Evolutionary conservation across 2,113 vertebrate genomes (phyloP), one percentile per base, ranked within the genome.

Genomic region (Lutjanus erythropterus): DNA sequence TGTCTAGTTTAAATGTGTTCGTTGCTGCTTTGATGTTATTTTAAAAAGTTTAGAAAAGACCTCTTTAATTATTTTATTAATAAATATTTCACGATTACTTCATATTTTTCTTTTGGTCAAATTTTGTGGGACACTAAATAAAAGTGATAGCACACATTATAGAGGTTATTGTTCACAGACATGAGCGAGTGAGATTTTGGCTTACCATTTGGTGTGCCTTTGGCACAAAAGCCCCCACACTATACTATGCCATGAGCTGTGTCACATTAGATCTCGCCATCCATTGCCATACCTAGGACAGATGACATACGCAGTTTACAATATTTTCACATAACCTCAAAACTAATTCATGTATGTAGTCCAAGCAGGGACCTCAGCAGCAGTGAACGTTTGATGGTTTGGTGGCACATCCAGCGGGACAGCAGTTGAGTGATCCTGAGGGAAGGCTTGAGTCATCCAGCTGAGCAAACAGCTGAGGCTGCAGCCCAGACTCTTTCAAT

Each of bases 391-490:
- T 56, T 73, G 61, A 44, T 18, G 44, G 37, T 60, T 41, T 61
- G 55, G 75, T 84, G 77, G 71, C 79, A 83, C 77, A 67, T 85
- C 50, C 58, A 86, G 66, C 21, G 53, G 69, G 83, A 75, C 74
- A 74, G 66, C 81, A 79, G 83, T 77, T 67, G 65, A 80, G 31
- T 62, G 73, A 58, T 65, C 68, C 80, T 64, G 21, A 50, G 65
- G 71, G 58, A 72, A 87, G 80, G 47, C 27, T 35, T 19, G 77
- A 86, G 79, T 83, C 75, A 83, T 87, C 80, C 90, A 92, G 85
- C 92, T 92, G 88, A 84, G 89, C 82, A 91, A 91, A 90, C 78
- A 89, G 60, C 65, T 59, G 59, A 78, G 46, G 53, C 73, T 72
- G 67, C 23, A 72, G 55, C 31, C 58, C 62, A 83, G 62, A 77